Base-by-base conservation (phyloP, 2,113 vertebrate species). In the Gyps fulvus region DNA sequence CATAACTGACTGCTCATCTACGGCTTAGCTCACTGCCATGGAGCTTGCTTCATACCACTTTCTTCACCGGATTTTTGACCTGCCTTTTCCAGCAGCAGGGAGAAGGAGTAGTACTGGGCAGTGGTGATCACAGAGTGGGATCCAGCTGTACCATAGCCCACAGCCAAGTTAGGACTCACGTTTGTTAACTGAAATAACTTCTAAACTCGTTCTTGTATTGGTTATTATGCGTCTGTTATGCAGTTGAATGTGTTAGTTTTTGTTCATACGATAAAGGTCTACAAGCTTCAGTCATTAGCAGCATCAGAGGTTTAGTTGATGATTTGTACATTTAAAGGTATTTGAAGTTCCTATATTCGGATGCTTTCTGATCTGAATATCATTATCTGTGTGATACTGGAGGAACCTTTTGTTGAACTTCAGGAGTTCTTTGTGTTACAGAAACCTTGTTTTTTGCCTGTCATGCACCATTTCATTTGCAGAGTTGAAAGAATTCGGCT, bases 1-100 rank as follows among this genome's bases (percentile, higher is more conserved):
- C 0, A 0, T 38, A 36, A 8, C 13, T 87, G 22, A 9, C 43
- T 15, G 14, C 61, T 83, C 1, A 1, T 11, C 78, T n/a, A 0
- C 34, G 25, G 67, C 21, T 2, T 4, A 50, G 34, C 66, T 87
- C 3, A 2, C 40, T 95, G 78, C 43, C 47, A 62, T 78, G 43
- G 47, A 49, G 8, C 27, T 82, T 52, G n/a, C 63, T 65, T 61
- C 36, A 3, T 6, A 14, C 32, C 34, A n/a, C 27, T 22, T 58
- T 23, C 55, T 43, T 45, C 89, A 29, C 11, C 1, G 10, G 17
- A 9, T 80, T 80, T 92, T 25, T 90, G 47, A 62, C 54, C 42
- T 78, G 57, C 61, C 29, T 93, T 74, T 88, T 79, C 43, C 62
- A 87, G 73, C 79, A 66, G 27, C 1, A 29, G 45, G 74, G 45